Evolutionary conservation across 2,113 vertebrate species (phyloP), one percentile per base, ranked within the genome.

Genomic region (Athene noctua): DNA sequence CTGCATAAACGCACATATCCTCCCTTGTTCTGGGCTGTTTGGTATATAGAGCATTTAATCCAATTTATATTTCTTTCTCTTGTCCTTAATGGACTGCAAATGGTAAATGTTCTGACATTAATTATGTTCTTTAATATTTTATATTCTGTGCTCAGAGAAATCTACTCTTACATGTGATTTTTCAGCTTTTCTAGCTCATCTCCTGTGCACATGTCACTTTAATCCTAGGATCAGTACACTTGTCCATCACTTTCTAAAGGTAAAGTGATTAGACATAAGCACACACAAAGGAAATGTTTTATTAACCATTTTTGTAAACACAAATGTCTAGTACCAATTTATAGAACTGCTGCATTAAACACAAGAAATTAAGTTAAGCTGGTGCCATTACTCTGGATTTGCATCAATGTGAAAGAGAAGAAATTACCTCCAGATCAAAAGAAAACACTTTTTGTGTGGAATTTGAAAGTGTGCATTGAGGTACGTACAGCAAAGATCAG

Each of bases 81-180:
- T 88, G 19, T 52, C 34, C 66, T 5, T 72, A 46, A 67, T 27
- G 63, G n/a, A 40, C 34, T 94, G 52, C 55, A 91, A 86, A 87
- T 80, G 18, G 38, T 83, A 80, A 70, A 65, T 72, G 23, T 72
- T 81, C 34, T 91, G 57, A 79, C 51, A 81, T 75, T 67, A 74
- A 71, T 47, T 72, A 71, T n/a, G 42, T 78, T 61, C 6, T 88
- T 95, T 65, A 77, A 80, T 82, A 93, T 80, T 89, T 94, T 34
- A 75, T 82, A 66, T 61, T 49, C 34, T 80, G 9, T 80, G 27
- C 54, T 63, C 52, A 83, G 38, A 83, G 15, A 88, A 81, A 77
- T 91, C 17, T 52, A 42, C 10, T 52, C 44, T 66, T 75, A 26
- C 10, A 14, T 9, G 5, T 34, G 7, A 47, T 63, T 82, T 84